Conservation (phyloP, 2,797 vertebrate species). For the Staurois parvus region DNA sequence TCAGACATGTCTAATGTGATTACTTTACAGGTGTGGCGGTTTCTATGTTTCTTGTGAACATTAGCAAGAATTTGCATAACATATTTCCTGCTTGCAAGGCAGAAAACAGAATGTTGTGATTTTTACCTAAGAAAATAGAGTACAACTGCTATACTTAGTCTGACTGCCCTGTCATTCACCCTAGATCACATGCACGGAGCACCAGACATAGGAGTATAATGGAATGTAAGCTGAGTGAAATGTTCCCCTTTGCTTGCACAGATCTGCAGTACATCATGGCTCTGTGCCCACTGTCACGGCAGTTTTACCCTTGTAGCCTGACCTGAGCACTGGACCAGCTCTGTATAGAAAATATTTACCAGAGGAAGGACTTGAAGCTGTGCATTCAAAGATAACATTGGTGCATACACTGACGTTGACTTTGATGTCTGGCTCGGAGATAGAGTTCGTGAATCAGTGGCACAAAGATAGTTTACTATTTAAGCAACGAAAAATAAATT, state of each 20-base stretch:
- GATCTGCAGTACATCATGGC: background rate
- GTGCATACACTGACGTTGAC: background rate
- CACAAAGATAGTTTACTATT: no score
- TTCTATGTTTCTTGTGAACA: no score
- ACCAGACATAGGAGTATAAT: conserved; percentile 16
- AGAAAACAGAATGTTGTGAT: no score
- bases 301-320: background rate
- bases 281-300: background rate
- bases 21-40: no score
- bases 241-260: background rate
- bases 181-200: conserved; percentile 38
- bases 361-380: background rate
- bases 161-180: conserved; percentile 19
- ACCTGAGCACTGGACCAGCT: background rate
- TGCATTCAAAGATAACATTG: background rate
- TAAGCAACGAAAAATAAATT: no score
- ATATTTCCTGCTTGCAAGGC: no score
- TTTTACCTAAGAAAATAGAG: no score
- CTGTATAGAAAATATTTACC: background rate
- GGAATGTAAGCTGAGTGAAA: conserved; percentile 4
- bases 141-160: conserved; percentile 29
- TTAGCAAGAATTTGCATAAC: background rate
- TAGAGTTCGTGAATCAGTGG: background rate
- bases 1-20: no score
- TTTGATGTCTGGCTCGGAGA: conserved; percentile 12